A percentile compares a stretch with the other conserved stretches of the same genome.
Evolutionary conservation across 2,888 invertebrate species (phyloP).

Genomic region (Empis stercorea): DNA sequence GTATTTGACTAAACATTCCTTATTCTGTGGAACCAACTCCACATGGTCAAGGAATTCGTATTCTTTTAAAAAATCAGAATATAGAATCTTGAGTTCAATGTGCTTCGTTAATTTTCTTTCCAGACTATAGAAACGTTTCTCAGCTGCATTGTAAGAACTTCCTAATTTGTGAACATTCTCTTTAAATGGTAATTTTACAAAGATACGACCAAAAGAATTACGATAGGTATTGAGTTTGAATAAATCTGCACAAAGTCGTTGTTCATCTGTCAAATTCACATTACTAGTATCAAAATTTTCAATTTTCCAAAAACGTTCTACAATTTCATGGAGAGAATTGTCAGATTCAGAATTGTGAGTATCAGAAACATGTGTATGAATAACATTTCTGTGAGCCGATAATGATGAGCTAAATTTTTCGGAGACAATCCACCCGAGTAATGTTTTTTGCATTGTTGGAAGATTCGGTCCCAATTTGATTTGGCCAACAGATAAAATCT

Average conservation of each 20-base stretch:
- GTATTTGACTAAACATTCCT: neutral
- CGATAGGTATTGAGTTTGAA: slow-evolving; percentile 5
- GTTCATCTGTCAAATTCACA: slow-evolving; percentile 5
- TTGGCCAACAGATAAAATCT: slow-evolving; percentile 11
- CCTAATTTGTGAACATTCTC: neutral
- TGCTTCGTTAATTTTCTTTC: neutral
- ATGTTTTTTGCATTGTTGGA: slow-evolving; percentile 9
- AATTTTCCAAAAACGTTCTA: slow-evolving; percentile 10
- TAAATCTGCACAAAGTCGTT: slow-evolving; percentile 8
- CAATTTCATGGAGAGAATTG: neutral
- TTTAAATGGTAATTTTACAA: slow-evolving; percentile 9
- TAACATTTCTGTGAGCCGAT: too few relatives aligned
- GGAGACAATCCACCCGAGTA: slow-evolving; percentile 10
- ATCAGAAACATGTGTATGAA: too few relatives aligned
- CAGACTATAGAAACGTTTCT: neutral
- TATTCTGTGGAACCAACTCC: neutral
- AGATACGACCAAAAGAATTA: slow-evolving; percentile 5
- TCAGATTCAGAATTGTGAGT: neutral
- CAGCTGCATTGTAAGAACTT: neutral
- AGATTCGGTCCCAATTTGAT: slow-evolving; percentile 10
- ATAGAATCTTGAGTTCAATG: slow-evolving; percentile 8
- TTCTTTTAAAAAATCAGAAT: slow-evolving; percentile 13
- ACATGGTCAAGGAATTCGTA: slow-evolving; percentile 14
- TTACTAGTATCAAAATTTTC: slow-evolving; percentile 7
- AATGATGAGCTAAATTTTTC: neutral